Base-by-base conservation (phyloP, 2,888 invertebrate genomes). In the Tetragonisca angustula region DNA sequence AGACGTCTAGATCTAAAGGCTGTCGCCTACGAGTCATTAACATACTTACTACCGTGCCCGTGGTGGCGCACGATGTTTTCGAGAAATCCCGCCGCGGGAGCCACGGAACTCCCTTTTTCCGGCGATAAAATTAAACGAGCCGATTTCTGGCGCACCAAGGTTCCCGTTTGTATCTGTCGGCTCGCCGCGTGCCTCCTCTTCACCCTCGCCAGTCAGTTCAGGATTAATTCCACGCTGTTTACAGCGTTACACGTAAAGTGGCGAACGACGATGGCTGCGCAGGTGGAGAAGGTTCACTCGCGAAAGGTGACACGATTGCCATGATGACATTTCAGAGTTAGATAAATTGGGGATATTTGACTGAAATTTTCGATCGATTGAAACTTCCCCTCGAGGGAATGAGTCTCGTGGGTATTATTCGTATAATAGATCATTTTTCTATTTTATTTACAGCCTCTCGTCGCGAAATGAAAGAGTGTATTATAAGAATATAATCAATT, bases 21-120 rank as follows among this genome's bases (percentile, higher is more conserved):
- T 91, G 93, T 93, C 93, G 92, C 93, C 93, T 92, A 93, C 93
- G 93, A 94, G 92, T 94, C 94, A 94, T 94, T 94, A 94, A 92
- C 93, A 93, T 92, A 92, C 92, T 93, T 91, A 88, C 88, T 83
- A 72, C 81, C 81, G 76, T 68, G 77, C 74, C 70, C 70, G 59
- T 32, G 59, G 27, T 50, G 56, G 68, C 70, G 72, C 27, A 69
- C 79, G 65, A 83, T 76, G 79, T 62, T 77, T 69, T 76, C 73
- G 76, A 49, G 68, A 67, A 64, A 61, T 73, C 72, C 36, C 70
- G 68, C 68, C 72, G 61, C 72, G 59, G 61, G 72, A 73, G 72
- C 62, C 76, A 72, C 65, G 81, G 65, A 85, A 78, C 78, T 79
- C 72, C 72, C 75, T 79, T 89, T 89, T 84, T 75, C 81, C 83